Evolutionary conservation across 2,113 vertebrate species (phyloP).

Genomic region (Siphamia tubifer): DNA sequence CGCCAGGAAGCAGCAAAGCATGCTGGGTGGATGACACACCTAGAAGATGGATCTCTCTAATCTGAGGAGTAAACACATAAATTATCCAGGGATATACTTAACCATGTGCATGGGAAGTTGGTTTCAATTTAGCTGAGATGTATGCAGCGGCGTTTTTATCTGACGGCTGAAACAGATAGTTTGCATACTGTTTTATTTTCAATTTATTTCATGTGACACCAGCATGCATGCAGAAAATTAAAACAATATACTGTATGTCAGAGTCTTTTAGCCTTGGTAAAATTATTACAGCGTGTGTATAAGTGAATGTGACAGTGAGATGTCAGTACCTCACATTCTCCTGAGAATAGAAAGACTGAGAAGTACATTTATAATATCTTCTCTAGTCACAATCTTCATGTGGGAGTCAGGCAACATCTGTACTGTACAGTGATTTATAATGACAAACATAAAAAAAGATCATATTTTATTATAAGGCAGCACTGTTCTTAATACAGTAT

Average conservation of each 20-base stretch:
- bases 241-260: not conserved
- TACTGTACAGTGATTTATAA: not conserved
- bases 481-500: no score
- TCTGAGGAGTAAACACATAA: slow-evolving; percentile 53
- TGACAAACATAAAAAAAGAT: no score
- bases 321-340: slow-evolving; percentile 13
- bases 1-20: slow-evolving; percentile 63
- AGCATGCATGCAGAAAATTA: not conserved
- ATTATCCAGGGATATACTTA: slow-evolving; percentile 44
- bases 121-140: slow-evolving; percentile 24
- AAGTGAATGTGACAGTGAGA: not conserved
- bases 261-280: not conserved
- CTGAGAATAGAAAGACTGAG: slow-evolving; percentile 18
- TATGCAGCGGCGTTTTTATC: not conserved
- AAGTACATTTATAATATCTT: slow-evolving; percentile 11
- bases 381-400: slow-evolving; percentile 19
- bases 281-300: not conserved
- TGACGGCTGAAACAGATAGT: not conserved
- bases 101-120: not conserved
- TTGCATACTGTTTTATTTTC: not conserved
- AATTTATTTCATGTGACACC: not conserved
- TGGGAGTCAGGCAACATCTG: slow-evolving; percentile 23
- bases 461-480: not conserved
- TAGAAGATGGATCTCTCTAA: slow-evolving; percentile 59
- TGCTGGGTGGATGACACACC: slow-evolving; percentile 67